Base-by-base conservation (phyloP, 2,888 invertebrate species). In the Catocala sponsa region DNA sequence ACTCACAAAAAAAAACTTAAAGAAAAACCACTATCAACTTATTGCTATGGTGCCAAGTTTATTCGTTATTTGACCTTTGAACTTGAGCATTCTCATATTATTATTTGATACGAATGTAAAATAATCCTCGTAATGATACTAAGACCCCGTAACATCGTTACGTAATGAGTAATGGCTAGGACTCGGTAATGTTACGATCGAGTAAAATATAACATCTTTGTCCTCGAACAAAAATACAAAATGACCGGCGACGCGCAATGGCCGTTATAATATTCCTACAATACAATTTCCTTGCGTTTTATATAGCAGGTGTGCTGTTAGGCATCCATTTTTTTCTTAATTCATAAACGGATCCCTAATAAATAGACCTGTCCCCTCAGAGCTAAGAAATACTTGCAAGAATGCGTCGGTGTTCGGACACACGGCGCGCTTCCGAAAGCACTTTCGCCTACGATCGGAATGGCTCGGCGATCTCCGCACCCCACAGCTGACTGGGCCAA, bases 401-500 rank as follows among this genome's bases (percentile, higher is more conserved):
- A 86, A 85, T 86, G 86, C 82, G 84, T 82, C 79, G 79, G 76
- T 78, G 79, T 79, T 79, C 77, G 78, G 75, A 74, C 76, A 73
- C 72, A 66, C 85, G 81, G 81, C 80, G 84, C 84, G 86, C 81
- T 88, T 87, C 90, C 90, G 88, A 91, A 88, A 88, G 83, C 87
- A 91, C 93, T 92, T 93, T 94, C 92, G 92, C 90, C 87, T 81
- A 76, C 86, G 78, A 75, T 93, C 95, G 94, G 89, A 69, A 65
- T 46, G 56, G 65, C 67, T 92, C 94, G 94, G 87, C 79, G 65
- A 69, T 79, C 81, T 81, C 87, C 92, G 94, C 84, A 81, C 87
- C 86, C 89, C 85, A 92, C 94, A 95, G 95, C 95, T 95, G 95
- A 94, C 92, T 86, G 86, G 78, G 79, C 77, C 81, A 82, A 81